Evolutionary conservation across 2,888 invertebrate species (phyloP).

Genomic region (Gastracanthus pulcherrimus): DNA sequence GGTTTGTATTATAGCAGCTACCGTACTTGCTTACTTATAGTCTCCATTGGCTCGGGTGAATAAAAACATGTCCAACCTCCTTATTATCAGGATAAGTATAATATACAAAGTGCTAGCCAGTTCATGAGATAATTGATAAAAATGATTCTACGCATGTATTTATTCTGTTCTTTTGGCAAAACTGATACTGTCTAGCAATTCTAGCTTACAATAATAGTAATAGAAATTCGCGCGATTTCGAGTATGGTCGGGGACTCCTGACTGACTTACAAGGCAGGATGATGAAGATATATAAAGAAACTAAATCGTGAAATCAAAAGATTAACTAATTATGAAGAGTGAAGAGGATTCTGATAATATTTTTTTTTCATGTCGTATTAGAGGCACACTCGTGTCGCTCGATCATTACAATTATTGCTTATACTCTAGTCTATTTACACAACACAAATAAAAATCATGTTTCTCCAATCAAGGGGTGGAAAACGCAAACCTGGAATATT

Average conservation of each 20-base stretch:
- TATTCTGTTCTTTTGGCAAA: neutral
- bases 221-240: conserved; percentile 52
- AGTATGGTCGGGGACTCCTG: conserved; percentile 13
- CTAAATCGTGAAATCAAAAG: neutral
- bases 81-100: too few species aligned
- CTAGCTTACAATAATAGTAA: neutral
- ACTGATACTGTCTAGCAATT: neutral
- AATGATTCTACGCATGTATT: neutral
- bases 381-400: conserved; percentile 7
- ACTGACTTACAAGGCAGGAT: conserved; percentile 42
- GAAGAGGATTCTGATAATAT: neutral
- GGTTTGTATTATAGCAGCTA: too few species aligned
- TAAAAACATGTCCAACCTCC: too few species aligned
- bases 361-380: neutral
- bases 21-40: too few species aligned
- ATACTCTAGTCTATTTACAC: conserved; percentile 5
- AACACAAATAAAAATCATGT: conserved; percentile 16
- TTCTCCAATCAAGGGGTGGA: neutral
- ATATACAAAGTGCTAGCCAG: too few species aligned
- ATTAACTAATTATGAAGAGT: neutral
- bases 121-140: too few species aligned
- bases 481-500: conserved; percentile 18
- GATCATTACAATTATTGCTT: conserved; percentile 30
- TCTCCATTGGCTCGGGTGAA: too few species aligned
- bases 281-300: neutral